Percentiles rank a stretch among this genome's conserved stretches.
Evolutionary conservation across 37 sponge, comb jelly and placozoan species (phyloP).

Genomic region (Dysidea cf. avara): DNA sequence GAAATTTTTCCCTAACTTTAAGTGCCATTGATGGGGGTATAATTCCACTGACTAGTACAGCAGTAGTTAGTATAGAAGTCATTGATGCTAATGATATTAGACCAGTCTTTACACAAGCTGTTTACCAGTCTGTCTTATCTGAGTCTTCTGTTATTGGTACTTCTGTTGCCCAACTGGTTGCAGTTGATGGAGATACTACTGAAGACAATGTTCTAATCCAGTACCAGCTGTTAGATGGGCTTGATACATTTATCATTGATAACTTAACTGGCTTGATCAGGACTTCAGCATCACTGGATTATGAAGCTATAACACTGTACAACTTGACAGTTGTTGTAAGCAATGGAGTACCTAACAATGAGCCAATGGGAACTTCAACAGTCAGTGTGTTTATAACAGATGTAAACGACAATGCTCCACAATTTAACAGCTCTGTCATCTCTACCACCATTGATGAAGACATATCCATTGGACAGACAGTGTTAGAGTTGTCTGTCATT

Average conservation of each 20-base stretch:
- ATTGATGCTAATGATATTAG: conserved; percentile 47
- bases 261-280: conserved; percentile 19
- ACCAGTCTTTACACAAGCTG: conserved; percentile 29
- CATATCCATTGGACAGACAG: conserved; percentile 8
- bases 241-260: conserved; percentile 22
- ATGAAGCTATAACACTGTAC: conserved; percentile 16
- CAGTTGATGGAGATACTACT: conserved; percentile 34
- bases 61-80: conserved; percentile 22
- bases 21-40: conserved; percentile 37
- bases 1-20: no score
- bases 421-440: conserved; percentile 9
- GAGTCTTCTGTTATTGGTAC: conserved; percentile 30
- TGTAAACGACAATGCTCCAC: conserved; percentile 67
- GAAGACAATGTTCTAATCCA: no score
- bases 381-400: conserved; percentile 48
- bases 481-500: conserved; percentile 33
- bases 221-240: conserved; percentile 13
- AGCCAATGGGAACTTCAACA: conserved; percentile 8
- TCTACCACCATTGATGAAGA: conserved; percentile 17
- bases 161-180: conserved; percentile 25
- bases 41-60: neutral
- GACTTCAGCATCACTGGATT: conserved; percentile 22
- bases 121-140: conserved; percentile 17
- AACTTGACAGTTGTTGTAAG: conserved; percentile 36
- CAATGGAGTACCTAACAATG: conserved; percentile 42